Conservation (phyloP, 2,113 vertebrate genomes). For the Silurus glanis region DNA sequence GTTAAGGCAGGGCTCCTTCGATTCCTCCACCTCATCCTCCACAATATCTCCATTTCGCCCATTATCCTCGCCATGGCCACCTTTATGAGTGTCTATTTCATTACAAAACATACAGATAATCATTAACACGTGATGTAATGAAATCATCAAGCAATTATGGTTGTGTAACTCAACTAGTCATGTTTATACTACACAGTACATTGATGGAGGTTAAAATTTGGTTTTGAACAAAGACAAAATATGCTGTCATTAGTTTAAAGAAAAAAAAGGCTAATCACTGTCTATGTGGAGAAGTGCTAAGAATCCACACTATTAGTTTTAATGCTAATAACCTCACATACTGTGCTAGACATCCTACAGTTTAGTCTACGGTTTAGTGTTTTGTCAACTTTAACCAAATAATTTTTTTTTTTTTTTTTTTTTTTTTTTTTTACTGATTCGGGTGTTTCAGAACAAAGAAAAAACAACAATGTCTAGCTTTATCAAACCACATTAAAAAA, state of each 20-base stretch:
- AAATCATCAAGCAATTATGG: constrained; percentile 30
- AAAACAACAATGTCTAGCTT: background rate
- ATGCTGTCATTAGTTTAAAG: background rate
- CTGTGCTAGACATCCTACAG: background rate
- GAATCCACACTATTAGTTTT: background rate
- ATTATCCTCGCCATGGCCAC: constrained; percentile 18
- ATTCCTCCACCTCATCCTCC: constrained; percentile 23
- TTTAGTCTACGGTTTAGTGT: background rate
- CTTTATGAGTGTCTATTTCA: constrained; percentile 27
- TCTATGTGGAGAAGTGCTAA: background rate
- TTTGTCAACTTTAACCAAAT: background rate
- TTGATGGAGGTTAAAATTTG: background rate
- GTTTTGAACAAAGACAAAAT: background rate
- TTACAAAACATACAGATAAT: background rate
- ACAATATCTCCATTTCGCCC: constrained; percentile 23
- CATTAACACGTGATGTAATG: background rate
- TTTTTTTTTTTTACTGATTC: background rate
- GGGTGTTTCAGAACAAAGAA: background rate
- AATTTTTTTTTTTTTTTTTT: too few relatives aligned
- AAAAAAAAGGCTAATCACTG: background rate
- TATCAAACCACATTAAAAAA: background rate
- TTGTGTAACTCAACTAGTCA: background rate
- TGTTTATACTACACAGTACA: background rate
- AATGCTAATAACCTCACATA: background rate
- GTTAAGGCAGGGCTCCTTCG: constrained; percentile 24